A percentile compares a stretch with the other conserved stretches of the same genome.
phyloP scores from a whole-genome alignment of 2,888 invertebrate species.

The Rotaria macrura region DNA sequence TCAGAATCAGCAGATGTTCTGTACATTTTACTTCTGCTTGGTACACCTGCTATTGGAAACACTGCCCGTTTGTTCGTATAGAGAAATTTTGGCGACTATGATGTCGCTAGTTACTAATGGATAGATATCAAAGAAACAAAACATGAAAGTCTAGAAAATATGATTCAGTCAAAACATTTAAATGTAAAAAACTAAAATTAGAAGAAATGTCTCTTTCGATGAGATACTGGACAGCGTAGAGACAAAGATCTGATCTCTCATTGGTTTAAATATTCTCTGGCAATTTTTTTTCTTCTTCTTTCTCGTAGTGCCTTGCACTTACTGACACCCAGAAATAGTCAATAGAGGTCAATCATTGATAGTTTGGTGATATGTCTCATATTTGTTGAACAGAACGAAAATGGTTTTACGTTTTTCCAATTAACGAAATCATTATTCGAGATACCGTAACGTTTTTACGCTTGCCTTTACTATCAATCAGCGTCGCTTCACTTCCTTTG shows the following conservation, averaged over 20 bases:
- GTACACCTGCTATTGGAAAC: no score
- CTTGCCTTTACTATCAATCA: no score
- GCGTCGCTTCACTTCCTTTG: no score
- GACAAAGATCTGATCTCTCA: neutral
- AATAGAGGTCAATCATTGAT: neutral
- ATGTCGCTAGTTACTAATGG: neutral
- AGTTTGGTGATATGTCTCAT: neutral
- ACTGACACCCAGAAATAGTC: neutral
- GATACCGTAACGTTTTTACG: no score
- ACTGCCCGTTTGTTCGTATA: no score
- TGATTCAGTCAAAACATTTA: neutral
- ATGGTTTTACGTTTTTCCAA: neutral
- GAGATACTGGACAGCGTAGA: neutral
- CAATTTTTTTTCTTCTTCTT: no score
- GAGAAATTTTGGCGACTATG: neutral
- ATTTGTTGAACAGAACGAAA: neutral
- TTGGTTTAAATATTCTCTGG: neutral
- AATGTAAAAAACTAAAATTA: neutral
- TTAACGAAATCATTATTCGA: neutral
- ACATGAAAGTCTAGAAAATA: neutral
- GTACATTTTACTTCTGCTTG: no score
- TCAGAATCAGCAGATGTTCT: no score
- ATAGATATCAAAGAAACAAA: neutral
- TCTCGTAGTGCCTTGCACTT: neutral
- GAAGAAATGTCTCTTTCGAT: neutral